These are phyloP conservation scores for Ctenodactylus gundi DNA, from an alignment of 2,113 vertebrate species.

Conservation along the genomic window DNA sequence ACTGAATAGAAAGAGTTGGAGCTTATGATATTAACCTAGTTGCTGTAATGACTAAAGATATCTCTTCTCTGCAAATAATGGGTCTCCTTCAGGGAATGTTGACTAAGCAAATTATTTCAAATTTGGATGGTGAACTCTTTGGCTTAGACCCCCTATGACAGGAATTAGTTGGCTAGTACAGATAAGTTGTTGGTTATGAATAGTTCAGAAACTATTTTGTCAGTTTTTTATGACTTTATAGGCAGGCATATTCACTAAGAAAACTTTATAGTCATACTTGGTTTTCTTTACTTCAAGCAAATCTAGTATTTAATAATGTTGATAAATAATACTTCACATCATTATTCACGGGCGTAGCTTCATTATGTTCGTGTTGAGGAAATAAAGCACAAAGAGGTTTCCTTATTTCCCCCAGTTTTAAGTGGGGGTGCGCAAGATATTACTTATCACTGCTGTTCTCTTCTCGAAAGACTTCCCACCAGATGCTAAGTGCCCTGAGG, in stretches of 20 bases:
- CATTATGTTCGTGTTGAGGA: not conserved
- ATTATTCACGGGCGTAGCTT: not conserved
- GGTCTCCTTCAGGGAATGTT: constrained; percentile 59
- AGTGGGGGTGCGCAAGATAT: constrained; percentile 54
- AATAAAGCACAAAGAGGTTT: constrained; percentile 1
- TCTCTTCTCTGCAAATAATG: constrained; percentile 59
- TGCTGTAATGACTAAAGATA: constrained; percentile 63
- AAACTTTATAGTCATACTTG: not conserved
- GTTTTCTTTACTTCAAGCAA: not conserved
- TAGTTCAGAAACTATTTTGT: not conserved
- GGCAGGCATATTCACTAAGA: not conserved
- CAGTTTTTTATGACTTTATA: not conserved
- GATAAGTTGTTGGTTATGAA: not conserved
- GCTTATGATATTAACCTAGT: constrained; percentile 62
- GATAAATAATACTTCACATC: not conserved
- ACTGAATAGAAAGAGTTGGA: constrained; percentile 68
- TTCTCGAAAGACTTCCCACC: not conserved
- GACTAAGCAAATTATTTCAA: constrained; percentile 53
- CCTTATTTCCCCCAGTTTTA: constrained; percentile 57
- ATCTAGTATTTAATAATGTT: not conserved
- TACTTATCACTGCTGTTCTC: constrained; percentile 44
- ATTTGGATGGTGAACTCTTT: not conserved
- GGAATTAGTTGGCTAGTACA: not conserved
- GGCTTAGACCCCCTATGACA: not conserved
- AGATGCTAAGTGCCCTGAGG: not conserved